Base-by-base conservation (phyloP, 2,888 invertebrate species). In the Platycheirus albimanus region DNA sequence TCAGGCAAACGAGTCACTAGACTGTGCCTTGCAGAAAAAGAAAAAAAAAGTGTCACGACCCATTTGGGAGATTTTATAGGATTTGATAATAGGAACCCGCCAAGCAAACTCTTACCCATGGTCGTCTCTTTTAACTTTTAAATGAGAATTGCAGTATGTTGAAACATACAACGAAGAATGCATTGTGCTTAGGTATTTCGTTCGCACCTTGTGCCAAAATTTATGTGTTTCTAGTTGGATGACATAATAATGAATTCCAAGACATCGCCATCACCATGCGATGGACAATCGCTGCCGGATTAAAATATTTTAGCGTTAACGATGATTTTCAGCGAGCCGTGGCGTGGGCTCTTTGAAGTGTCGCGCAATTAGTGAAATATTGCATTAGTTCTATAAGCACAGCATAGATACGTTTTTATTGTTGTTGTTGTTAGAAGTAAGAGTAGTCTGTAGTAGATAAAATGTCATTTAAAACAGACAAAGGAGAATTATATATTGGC, bases 271-370 rank as follows among this genome's bases (percentile, higher is more conserved):
- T 15, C 17, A 38, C 10, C 24, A 41, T 15, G 15, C 41, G 52
- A 47, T 63, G 38, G 20, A 47, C 28, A 56, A 56, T 54, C 30
- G 28, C 54, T 77, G 79, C 79, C 79, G 79, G 75, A 80, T 80
- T 58, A 30, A 80, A 74, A 80, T 80, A 79, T 61, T 72, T 79
- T 41, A 67, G 19, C 56, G 58, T 38, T 72, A 30, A 66, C 64
- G 56, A 51, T 17, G 41, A 17, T 70, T 71, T 10, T n/a, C 38
- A n/a, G n/a, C 28, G 15, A 28, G 2, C 10, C 10, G 30, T 17
- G 28, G 0, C 6, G 36, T 41, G 47, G 30, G 38, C 49, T 41
- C 71, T 77, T 77, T 69, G 58, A 61, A 74, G 49, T 69, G 69
- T 64, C 74, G 74, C 54, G 49, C 33, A 69, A 56, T 63, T 45